These are phyloP conservation scores for Meles meles DNA, from an alignment of 2,113 vertebrate genomes.

Conservation along the genomic window DNA sequence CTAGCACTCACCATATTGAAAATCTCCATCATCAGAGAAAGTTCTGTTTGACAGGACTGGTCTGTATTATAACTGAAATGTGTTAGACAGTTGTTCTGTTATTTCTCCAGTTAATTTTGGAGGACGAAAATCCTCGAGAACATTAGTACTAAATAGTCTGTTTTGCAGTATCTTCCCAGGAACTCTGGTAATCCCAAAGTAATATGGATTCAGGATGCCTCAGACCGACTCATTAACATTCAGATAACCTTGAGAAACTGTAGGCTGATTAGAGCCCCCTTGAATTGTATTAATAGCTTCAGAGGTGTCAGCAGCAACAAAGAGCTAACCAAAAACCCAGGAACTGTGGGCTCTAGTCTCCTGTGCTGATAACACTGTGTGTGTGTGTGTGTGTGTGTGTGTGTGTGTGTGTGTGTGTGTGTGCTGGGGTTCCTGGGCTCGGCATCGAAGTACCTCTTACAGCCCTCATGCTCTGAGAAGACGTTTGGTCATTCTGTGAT, in stretches of 20 bases:
- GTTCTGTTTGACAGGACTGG: neutral
- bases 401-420: fast-evolving
- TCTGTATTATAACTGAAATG: neutral
- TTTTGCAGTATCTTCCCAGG: neutral
- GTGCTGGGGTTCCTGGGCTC: neutral
- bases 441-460: neutral
- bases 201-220: too few relatives aligned
- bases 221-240: neutral
- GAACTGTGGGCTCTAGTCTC: neutral
- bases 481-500: neutral
- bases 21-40: neutral
- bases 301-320: neutral
- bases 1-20: neutral
- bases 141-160: neutral
- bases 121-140: neutral
- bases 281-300: neutral
- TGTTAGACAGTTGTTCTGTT: neutral
- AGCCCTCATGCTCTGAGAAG: neutral
- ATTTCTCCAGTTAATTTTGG: neutral
- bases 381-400: too few relatives aligned
- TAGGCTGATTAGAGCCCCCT: neutral
- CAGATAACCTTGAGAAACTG: neutral
- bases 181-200: neutral
- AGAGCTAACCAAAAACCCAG: neutral
- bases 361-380: neutral